Conservation (phyloP, 2,888 invertebrate species). For the Meghimatium bilineatum region DNA sequence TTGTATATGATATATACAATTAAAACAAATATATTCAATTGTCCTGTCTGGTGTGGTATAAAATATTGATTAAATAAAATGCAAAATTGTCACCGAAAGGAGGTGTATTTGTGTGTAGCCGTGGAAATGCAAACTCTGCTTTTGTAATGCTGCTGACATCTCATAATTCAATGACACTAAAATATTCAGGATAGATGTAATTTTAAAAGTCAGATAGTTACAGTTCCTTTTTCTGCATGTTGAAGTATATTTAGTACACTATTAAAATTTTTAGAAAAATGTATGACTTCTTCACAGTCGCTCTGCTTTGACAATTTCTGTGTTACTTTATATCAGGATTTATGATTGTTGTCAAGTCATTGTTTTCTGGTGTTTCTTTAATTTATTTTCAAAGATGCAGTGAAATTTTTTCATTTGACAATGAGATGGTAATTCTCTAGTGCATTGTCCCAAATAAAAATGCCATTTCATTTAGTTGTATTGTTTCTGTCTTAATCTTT, state of each 20-base stretch:
- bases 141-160: conserved; percentile 46
- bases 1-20: too few species aligned
- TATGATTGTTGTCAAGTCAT: neutral
- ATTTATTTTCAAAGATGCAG: neutral
- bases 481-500: neutral
- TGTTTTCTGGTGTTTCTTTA: neutral
- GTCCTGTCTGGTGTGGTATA: neutral
- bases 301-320: neutral
- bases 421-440: conserved; percentile 42
- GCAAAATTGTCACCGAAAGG: neutral
- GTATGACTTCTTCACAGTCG: neutral
- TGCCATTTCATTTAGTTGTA: conserved; percentile 29
- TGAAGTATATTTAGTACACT: neutral
- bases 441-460: conserved; percentile 23
- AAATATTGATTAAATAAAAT: neutral
- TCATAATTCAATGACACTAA: neutral
- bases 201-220: too few species aligned
- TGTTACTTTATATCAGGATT: neutral
- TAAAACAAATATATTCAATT: too few species aligned
- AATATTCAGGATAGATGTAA: too few species aligned
- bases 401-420: neutral
- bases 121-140: conserved; percentile 11
- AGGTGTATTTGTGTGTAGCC: neutral
- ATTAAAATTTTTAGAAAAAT: neutral
- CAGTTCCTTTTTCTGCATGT: neutral